A percentile compares a stretch with the other conserved stretches of the same genome.
Conservation (phyloP, 2,888 invertebrate species). For the Saturnia japonica region DNA sequence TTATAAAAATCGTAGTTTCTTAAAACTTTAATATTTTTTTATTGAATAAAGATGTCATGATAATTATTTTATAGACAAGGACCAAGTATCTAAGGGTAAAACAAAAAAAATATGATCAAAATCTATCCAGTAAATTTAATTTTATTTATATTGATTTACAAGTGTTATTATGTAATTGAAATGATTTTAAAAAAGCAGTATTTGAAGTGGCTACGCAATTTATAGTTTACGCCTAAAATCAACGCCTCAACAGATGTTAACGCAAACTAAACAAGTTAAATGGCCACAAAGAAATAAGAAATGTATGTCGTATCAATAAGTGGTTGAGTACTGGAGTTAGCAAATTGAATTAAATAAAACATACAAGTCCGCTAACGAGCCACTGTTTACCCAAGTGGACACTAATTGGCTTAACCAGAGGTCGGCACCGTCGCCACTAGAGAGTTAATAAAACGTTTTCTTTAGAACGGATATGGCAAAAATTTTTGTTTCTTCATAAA, state of each 20-base stretch:
- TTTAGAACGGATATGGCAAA: conserved; percentile 27
- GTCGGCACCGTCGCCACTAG: conserved; percentile 57
- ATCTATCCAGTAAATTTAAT: too few relatives aligned
- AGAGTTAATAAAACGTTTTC: conserved; percentile 26
- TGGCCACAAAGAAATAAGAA: conserved; percentile 64
- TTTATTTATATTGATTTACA: too few relatives aligned
- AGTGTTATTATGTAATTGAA: too few relatives aligned
- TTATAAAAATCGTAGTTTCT: too few relatives aligned
- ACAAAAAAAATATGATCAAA: too few relatives aligned
- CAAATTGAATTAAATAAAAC: conserved; percentile 81
- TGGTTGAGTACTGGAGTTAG: conserved; percentile 63
- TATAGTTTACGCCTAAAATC: neutral
- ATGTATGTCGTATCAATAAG: conserved; percentile 74
- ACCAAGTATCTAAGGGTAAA: too few relatives aligned
- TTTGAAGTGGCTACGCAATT: neutral
- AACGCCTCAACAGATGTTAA: neutral
- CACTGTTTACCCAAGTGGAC: conserved; percentile 81
- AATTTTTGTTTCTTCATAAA: neutral
- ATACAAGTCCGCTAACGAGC: conserved; percentile 81
- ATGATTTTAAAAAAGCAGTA: too few relatives aligned
- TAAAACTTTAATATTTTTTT: too few relatives aligned
- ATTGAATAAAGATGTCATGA: too few relatives aligned
- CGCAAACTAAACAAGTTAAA: conserved; percentile 50
- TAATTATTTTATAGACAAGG: too few relatives aligned
- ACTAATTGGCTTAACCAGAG: conserved; percentile 81